Percentiles rank a stretch among this genome's conserved stretches.
Conservation (phyloP, 2,797 vertebrate genomes). For the Nothura maculosa region DNA sequence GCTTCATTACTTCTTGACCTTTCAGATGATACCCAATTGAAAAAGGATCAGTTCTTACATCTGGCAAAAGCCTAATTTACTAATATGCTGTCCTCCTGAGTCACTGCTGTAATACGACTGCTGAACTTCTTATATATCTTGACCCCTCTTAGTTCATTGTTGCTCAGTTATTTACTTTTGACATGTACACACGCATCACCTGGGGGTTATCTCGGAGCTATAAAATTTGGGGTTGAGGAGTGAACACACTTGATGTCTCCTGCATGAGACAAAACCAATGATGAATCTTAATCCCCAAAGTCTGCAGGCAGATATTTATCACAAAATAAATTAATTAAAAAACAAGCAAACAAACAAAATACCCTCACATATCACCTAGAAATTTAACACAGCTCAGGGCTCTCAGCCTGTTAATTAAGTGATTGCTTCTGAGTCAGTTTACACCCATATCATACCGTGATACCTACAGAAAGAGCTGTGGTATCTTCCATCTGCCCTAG, state of each 20-base stretch:
- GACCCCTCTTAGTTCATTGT: constrained; percentile 42
- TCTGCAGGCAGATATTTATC: neutral
- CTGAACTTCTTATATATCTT: constrained; percentile 63
- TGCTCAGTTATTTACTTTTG: constrained; percentile 37
- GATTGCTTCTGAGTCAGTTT: neutral
- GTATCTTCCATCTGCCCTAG: neutral
- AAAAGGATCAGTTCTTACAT: constrained; percentile 79
- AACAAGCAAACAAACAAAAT: neutral
- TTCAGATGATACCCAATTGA: constrained; percentile 74
- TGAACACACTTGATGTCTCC: neutral
- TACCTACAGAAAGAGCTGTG: neutral
- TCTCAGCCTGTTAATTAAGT: neutral
- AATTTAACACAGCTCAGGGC: neutral
- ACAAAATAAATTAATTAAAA: neutral
- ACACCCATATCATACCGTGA: neutral
- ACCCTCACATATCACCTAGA: neutral
- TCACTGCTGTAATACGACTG: constrained; percentile 47
- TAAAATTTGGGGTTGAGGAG: neutral
- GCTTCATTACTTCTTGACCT: constrained; percentile 77
- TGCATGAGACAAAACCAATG: neutral
- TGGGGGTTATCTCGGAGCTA: neutral
- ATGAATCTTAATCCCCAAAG: neutral
- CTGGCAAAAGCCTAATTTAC: constrained; percentile 75
- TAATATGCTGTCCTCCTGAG: constrained; percentile 74
- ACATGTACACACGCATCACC: neutral